Conservation (phyloP, 2,797 vertebrate genomes). For the Urophycis tenuis region DNA sequence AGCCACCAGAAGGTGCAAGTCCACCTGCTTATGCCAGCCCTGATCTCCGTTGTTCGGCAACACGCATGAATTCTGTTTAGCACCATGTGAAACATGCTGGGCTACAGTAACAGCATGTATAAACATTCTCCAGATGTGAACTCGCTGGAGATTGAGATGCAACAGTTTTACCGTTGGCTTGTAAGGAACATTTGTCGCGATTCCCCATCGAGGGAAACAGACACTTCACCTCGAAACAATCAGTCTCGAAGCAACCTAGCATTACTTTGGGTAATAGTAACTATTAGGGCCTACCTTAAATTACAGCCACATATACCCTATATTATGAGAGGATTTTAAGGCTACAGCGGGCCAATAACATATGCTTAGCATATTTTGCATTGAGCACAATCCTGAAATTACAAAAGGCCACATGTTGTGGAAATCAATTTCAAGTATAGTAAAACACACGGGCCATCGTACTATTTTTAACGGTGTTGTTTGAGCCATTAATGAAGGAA, state of each 20-base stretch:
- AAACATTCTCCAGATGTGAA: neutral
- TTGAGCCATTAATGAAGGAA: neutral
- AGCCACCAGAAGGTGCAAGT: conserved; percentile 40
- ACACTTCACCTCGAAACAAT: neutral
- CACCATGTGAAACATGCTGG: neutral
- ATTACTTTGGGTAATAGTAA: neutral
- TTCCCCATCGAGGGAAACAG: neutral
- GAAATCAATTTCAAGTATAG: neutral
- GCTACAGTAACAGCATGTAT: neutral
- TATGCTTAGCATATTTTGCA: neutral
- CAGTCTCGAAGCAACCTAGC: neutral
- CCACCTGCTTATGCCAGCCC: neutral
- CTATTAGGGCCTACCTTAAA: neutral
- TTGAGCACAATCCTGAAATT: neutral
- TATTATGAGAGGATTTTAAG: neutral
- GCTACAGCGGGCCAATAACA: neutral
- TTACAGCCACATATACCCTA: neutral
- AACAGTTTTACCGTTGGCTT: neutral
- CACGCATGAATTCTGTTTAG: neutral
- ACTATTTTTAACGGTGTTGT: neutral
- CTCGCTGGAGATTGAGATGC: neutral
- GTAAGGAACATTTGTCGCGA: neutral
- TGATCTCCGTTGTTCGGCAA: neutral
- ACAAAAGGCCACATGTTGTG: neutral
- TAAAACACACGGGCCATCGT: no score